Evolutionary conservation across 35 echinoderm and acorn worm genomes (phyloP).

Genomic region (Holothuria glaberrima): DNA sequence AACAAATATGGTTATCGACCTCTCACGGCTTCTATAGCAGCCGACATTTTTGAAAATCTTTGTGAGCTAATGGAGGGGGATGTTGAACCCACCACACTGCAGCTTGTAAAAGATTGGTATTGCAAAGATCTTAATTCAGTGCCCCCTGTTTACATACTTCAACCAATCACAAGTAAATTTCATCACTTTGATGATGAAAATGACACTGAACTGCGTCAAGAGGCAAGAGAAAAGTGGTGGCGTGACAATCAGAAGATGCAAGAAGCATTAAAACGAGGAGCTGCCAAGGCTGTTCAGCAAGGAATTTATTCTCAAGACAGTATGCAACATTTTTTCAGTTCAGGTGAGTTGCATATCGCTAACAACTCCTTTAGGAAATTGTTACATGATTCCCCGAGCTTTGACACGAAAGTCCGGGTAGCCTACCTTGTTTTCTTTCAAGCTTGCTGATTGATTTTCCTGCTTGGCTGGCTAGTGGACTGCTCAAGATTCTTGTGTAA

Average conservation of each 20-base stretch:
- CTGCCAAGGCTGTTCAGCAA: constrained; percentile 37
- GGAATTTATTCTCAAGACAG: constrained; percentile 63
- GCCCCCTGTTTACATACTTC: constrained; percentile 75
- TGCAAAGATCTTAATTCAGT: constrained; percentile 73
- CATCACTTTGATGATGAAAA: constrained; percentile 75
- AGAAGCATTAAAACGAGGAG: constrained; percentile 54
- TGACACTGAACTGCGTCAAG: constrained; percentile 47
- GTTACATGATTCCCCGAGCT: no score
- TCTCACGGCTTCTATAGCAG: constrained; percentile 54
- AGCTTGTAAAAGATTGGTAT: constrained; percentile 79
- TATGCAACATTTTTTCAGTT: constrained; percentile 58
- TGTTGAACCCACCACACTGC: background rate
- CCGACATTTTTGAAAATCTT: constrained; percentile 68
- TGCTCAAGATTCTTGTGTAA: no score
- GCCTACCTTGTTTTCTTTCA: no score
- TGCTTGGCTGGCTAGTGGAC: no score
- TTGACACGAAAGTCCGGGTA: no score
- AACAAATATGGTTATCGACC: constrained; percentile 95
- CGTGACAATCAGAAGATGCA: constrained; percentile 50
- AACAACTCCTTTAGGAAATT: no score
- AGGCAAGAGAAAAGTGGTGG: constrained; percentile 76
- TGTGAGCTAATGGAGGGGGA: constrained; percentile 18
- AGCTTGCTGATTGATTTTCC: no score
- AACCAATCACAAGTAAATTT: constrained; percentile 79
- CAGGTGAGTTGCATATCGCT: constrained; percentile 68